A percentile compares a stretch with the other conserved stretches of the same genome.
Evolutionary conservation across 2,888 invertebrate genomes (phyloP).

Genomic region (Netelia inedita): DNA sequence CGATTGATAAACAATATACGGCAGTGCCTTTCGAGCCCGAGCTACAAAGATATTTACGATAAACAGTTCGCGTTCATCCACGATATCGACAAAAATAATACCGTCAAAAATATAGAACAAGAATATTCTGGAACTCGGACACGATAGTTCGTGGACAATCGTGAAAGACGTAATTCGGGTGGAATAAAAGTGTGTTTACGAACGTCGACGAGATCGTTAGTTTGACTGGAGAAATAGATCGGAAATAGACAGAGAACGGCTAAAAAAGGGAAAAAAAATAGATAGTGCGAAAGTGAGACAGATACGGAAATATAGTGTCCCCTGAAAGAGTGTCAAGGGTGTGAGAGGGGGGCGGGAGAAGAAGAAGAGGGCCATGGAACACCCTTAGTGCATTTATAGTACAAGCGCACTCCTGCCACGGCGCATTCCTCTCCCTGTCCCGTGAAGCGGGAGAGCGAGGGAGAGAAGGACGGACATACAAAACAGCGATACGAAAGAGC

Average conservation of each 20-base stretch:
- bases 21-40: not conserved
- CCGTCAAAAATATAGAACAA: not conserved
- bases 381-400: constrained; percentile 62
- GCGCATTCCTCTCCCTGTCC: constrained; percentile 30
- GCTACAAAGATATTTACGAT: no score
- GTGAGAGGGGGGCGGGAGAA: not conserved
- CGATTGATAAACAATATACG: constrained; percentile 40
- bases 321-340: constrained; percentile 51
- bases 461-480: constrained; percentile 53
- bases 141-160: not conserved
- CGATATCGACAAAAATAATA: no score
- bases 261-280: constrained; percentile 8
- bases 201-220: not conserved
- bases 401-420: constrained; percentile 49
- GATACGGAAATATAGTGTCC: not conserved
- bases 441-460: constrained; percentile 13
- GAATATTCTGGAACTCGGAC: not conserved
- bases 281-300: not conserved
- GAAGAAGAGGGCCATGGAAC: constrained; percentile 38
- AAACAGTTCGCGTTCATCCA: no score
- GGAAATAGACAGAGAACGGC: constrained; percentile 2
- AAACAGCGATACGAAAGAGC: constrained; percentile 63
- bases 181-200: not conserved
- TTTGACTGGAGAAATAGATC: constrained; percentile 19
- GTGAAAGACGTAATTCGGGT: constrained; percentile 2